Evolutionary conservation across 2,888 invertebrate species (phyloP).

Genomic region (Agonopterix alstromeriana): DNA sequence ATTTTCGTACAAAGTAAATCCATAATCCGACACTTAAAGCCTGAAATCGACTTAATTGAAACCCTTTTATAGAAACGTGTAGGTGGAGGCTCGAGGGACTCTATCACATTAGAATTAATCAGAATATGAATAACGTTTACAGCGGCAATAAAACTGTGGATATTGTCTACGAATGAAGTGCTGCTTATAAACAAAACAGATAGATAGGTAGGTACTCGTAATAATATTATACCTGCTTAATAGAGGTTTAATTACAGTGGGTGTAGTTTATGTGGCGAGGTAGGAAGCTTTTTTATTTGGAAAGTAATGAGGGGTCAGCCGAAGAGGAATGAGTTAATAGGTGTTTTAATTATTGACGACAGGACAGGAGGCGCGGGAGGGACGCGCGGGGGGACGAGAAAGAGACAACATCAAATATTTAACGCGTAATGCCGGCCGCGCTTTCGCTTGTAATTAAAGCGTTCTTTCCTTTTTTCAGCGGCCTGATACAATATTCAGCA

Average conservation of each 20-base stretch:
- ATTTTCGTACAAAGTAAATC: too few species aligned
- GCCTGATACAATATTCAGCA: constrained; percentile 77
- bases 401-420: constrained; percentile 76
- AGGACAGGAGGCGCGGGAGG: constrained; percentile 29
- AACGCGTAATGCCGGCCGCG: constrained; percentile 70
- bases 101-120: too few species aligned
- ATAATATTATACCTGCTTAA: constrained; percentile 5
- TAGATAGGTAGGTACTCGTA: constrained; percentile 10
- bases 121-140: too few species aligned
- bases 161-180: not conserved
- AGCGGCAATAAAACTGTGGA: not conserved
- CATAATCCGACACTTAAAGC: too few species aligned
- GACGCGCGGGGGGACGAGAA: constrained; percentile 43
- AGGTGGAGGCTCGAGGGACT: too few species aligned
- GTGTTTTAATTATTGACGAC: constrained; percentile 72
- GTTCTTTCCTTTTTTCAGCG: constrained; percentile 76
- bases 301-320: constrained; percentile 62
- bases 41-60: too few species aligned
- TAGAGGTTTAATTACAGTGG: constrained; percentile 16
- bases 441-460: constrained; percentile 76
- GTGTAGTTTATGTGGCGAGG: constrained; percentile 22
- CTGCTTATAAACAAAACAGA: not conserved
- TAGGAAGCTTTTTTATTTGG: constrained; percentile 40
- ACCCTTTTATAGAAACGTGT: too few species aligned
- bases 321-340: constrained; percentile 73